Evolutionary conservation across 2,888 invertebrate species (phyloP).

Genomic region (Tenthredo distinguenda): DNA sequence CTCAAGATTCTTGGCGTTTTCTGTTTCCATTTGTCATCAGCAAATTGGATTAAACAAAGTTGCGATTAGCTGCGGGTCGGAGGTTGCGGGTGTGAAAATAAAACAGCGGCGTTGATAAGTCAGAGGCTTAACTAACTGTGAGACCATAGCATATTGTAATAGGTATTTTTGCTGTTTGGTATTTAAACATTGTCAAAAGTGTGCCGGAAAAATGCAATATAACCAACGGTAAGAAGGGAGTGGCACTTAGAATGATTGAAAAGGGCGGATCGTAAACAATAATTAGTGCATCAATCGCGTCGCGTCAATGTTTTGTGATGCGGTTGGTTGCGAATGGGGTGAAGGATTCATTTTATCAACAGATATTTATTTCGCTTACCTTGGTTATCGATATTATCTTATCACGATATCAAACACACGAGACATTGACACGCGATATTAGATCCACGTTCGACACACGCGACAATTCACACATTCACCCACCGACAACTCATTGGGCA

Average conservation of each 20-base stretch:
- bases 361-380: background rate
- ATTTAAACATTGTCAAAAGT: background rate
- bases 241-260: constrained; percentile 11
- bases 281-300: constrained; percentile 5
- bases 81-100: background rate
- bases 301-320: background rate
- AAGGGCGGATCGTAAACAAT: constrained; percentile 34
- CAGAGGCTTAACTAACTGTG: background rate
- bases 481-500: background rate
- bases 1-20: background rate
- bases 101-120: background rate
- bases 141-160: background rate
- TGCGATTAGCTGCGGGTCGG: background rate
- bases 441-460: background rate
- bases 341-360: background rate
- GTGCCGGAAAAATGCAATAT: background rate
- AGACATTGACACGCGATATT: constrained; percentile 34
- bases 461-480: background rate
- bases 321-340: background rate
- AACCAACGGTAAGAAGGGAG: constrained; percentile 8
- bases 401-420: constrained; percentile 27
- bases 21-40: background rate
- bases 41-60: background rate
- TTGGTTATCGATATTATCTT: constrained; percentile 26
- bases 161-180: background rate